Evolutionary conservation across 2,113 vertebrate genomes (phyloP).

Genomic region (Takifugu bimaculatus): DNA sequence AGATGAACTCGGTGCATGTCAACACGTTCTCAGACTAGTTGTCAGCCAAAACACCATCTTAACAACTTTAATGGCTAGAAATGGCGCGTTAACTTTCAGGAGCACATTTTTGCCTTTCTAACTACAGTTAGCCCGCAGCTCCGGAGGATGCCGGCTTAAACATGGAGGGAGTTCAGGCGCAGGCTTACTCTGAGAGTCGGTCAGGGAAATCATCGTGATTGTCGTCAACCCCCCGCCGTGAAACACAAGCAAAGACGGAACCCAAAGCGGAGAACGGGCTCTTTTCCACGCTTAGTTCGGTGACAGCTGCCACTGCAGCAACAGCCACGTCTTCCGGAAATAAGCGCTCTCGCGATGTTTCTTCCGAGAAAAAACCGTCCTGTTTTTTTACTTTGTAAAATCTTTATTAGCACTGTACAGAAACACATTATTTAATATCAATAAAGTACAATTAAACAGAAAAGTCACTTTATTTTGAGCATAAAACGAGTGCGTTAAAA

Average conservation of each 20-base stretch:
- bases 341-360: conserved; percentile 65
- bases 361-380: conserved; percentile 40
- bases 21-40: too few relatives aligned
- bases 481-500: too few relatives aligned
- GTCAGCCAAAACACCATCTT: too few relatives aligned
- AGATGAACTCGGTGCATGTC: background rate
- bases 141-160: background rate
- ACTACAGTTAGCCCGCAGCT: conserved; percentile 26
- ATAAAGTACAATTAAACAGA: too few relatives aligned
- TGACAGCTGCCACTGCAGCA: conserved; percentile 57
- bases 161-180: background rate
- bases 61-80: too few relatives aligned
- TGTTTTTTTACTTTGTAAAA: background rate
- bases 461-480: too few relatives aligned
- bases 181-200: conserved; percentile 89
- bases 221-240: background rate
- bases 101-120: background rate
- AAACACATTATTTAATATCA: too few relatives aligned
- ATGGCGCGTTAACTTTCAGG: background rate
- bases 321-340: conserved; percentile 95
- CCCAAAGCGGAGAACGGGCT: background rate
- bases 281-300: conserved; percentile 5
- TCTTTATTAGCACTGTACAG: too few relatives aligned
- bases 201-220: conserved; percentile 84
- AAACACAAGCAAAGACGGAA: background rate